Evolutionary conservation across 2,113 vertebrate species (phyloP).

Genomic region (Bubo scandiacus): DNA sequence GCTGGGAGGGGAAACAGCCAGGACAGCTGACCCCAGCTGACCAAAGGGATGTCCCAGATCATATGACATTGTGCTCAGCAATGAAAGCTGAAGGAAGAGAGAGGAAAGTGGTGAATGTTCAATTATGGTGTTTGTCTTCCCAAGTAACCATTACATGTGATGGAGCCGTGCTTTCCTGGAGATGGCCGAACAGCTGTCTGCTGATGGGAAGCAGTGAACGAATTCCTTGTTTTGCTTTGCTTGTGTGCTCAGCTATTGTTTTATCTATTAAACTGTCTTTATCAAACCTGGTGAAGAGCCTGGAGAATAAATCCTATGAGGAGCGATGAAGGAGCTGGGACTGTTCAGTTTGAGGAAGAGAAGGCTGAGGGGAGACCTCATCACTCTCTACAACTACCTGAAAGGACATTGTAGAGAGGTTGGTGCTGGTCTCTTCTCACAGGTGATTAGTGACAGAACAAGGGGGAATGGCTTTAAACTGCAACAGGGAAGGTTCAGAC

Average conservation of each 20-base stretch:
- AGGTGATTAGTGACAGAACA: too few species aligned
- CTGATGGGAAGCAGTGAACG: neutral
- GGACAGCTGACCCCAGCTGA: neutral
- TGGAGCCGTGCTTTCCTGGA: neutral
- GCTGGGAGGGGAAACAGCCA: neutral
- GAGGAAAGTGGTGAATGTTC: rapidly evolving
- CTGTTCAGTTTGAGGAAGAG: too few species aligned
- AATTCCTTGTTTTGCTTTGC: neutral
- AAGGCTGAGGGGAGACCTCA: too few species aligned
- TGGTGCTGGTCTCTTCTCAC: too few species aligned
- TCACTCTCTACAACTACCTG: too few species aligned
- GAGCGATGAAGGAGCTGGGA: too few species aligned
- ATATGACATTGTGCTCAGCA: neutral
- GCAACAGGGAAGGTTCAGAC: too few species aligned
- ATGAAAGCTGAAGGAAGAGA: neutral
- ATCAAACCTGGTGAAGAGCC: too few species aligned
- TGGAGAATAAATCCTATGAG: too few species aligned
- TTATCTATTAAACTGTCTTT: neutral
- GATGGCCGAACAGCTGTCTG: neutral
- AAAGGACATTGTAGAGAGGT: too few species aligned
- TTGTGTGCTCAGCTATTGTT: neutral
- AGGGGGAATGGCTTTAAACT: too few species aligned
- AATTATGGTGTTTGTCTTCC: rapidly evolving
- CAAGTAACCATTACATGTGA: neutral
- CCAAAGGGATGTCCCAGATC: neutral